A percentile compares a stretch with the other conserved stretches of the same genome.
phyloP scores from a whole-genome alignment of 2,888 invertebrate genomes.

The Leucophora obtusa region DNA sequence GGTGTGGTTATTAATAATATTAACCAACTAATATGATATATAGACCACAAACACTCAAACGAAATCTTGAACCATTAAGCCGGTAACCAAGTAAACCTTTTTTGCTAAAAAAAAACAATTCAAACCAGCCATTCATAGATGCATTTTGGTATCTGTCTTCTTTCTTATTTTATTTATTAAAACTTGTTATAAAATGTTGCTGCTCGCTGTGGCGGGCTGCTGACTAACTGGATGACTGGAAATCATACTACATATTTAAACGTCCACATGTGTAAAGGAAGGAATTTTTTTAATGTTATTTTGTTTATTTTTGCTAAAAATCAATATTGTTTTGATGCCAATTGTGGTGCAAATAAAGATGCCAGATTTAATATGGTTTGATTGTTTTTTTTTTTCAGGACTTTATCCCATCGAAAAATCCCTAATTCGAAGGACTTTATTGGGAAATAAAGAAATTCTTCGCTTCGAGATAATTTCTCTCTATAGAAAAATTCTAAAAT shows the following conservation, averaged over 20 bases:
- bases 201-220: not conserved
- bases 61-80: constrained; percentile 31
- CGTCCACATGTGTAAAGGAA: constrained; percentile 30
- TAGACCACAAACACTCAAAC: constrained; percentile 19
- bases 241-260: constrained; percentile 33
- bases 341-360: constrained; percentile 2
- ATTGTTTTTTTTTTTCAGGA: too few relatives aligned
- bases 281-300: constrained; percentile 13
- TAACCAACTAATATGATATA: constrained; percentile 33
- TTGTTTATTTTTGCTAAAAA: constrained; percentile 43
- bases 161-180: constrained; percentile 1
- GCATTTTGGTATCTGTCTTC: constrained; percentile 13
- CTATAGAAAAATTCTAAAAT: too few relatives aligned
- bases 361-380: not conserved
- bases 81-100: constrained; percentile 4
- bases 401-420: too few relatives aligned
- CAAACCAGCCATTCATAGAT: not conserved
- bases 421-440: too few relatives aligned
- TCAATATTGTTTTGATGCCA: constrained; percentile 39
- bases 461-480: too few relatives aligned
- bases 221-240: constrained; percentile 16
- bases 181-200: constrained; percentile 41
- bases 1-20: constrained; percentile 30
- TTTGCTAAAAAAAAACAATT: not conserved
- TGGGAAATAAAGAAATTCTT: too few relatives aligned